Evolutionary conservation across 1,140 invertebrate genomes (phyloP), one percentile per base, ranked within the genome.

Genomic region (Physella acuta): DNA sequence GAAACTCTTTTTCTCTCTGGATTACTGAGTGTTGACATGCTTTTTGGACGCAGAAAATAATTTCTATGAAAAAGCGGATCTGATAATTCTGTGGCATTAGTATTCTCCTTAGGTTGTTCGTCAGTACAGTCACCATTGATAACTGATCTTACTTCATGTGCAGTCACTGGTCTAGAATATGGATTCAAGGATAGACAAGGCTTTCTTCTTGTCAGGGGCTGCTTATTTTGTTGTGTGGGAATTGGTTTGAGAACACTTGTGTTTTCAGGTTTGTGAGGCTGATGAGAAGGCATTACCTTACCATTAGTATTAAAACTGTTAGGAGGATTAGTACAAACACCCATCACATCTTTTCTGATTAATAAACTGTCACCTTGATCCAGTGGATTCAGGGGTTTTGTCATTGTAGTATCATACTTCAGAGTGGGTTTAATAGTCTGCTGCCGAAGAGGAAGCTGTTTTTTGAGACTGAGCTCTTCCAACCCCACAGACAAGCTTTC

Each of bases 111-210:
- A n/a, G n/a, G n/a, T n/a, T n/a, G n/a, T n/a, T n/a, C n/a, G n/a
- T n/a, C n/a, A n/a, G n/a, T n/a, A n/a, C n/a, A n/a, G n/a, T n/a
- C n/a, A n/a, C n/a, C n/a, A n/a, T n/a, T n/a, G n/a, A n/a, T n/a
- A n/a, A n/a, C n/a, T n/a, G n/a, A n/a, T n/a, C n/a, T n/a, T n/a
- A 80, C 76, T 55, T 82, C 81, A 73, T 78, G 79, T 58, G 81
- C 81, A 79, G 79, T 82, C 14, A 82, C 68, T 24, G 81, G 81
- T 53, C 79, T 72, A 31, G 72, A 69, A 69, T 80, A 82, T 14
- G 81, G 81, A 66, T 79, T 81, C 26, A 67, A 56, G 34, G 74
- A 71, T 14, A 55, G 63, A 34, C 3, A 26, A 5, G 24, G 2
- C 58, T 36, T 49, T 34, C 36, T 31, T 8, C 30, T 60, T 14